These are phyloP conservation scores for Hirundo rustica DNA, from an alignment of 2,797 vertebrate species.

Conservation along the genomic window DNA sequence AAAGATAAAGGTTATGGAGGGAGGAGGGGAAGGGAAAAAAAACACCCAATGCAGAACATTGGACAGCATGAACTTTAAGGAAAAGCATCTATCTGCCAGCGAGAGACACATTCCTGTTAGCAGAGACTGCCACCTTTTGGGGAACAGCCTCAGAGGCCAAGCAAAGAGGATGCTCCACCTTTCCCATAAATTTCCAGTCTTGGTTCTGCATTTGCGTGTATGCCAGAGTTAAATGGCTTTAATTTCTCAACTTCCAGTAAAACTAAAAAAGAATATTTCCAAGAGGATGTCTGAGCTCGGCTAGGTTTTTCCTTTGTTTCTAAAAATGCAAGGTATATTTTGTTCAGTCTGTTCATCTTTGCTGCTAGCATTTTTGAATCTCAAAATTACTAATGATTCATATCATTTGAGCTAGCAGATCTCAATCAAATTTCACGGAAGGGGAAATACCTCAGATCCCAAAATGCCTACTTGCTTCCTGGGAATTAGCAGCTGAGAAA, in stretches of 20 bases:
- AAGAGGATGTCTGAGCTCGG: background rate
- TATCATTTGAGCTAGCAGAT: background rate
- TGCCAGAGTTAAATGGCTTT: background rate
- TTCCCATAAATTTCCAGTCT: background rate
- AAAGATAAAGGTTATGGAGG: conserved; percentile 47
- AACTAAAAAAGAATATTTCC: background rate
- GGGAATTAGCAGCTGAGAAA: background rate
- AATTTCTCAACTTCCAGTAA: background rate
- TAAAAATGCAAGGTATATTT: background rate
- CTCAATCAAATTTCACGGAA: background rate
- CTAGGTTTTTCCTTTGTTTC: background rate
- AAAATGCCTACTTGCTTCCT: background rate
- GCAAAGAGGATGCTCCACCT: background rate
- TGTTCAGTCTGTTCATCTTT: background rate
- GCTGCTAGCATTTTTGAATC: background rate
- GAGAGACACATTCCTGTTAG: background rate
- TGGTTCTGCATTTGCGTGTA: background rate
- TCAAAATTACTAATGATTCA: background rate
- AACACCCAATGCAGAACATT: background rate
- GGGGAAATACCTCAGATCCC: background rate
- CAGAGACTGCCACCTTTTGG: conserved; percentile 71
- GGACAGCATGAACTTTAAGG: background rate
- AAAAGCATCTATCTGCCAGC: background rate
- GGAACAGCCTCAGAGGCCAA: background rate
- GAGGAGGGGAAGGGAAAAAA: background rate